Evolutionary conservation across 2,888 invertebrate genomes (phyloP).

Genomic region (Plemyria rubiginata): DNA sequence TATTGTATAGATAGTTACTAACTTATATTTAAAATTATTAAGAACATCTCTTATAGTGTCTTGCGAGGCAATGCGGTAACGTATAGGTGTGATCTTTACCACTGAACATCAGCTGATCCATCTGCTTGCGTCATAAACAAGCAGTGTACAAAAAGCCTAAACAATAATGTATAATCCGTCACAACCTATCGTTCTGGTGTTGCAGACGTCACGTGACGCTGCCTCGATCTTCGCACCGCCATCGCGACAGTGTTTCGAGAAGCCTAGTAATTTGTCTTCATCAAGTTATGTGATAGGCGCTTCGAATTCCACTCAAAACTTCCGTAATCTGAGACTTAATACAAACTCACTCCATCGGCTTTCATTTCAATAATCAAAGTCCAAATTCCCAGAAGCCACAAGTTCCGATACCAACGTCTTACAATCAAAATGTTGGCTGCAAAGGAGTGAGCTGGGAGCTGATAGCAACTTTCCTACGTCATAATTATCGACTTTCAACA

Average conservation of each 20-base stretch:
- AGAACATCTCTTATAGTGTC: too few relatives aligned
- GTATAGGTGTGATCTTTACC: too few relatives aligned
- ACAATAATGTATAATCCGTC: too few relatives aligned
- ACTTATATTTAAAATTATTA: too few relatives aligned
- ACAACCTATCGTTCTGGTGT: too few relatives aligned
- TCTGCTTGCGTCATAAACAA: too few relatives aligned
- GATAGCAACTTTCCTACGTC: conserved; percentile 10
- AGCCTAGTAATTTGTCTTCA: background rate
- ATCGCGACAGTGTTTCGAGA: background rate
- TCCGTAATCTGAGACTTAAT: conserved; percentile 19
- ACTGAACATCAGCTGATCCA: too few relatives aligned
- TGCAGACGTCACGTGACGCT: too few relatives aligned
- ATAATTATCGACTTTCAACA: background rate
- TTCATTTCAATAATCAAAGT: conserved; percentile 30
- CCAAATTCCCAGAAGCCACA: conserved; percentile 21
- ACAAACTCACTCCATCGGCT: conserved; percentile 9
- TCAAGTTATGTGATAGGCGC: conserved; percentile 5
- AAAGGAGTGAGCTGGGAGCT: background rate
- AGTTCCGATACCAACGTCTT: conserved; percentile 18
- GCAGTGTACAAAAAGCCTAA: too few relatives aligned
- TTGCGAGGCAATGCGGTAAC: too few relatives aligned
- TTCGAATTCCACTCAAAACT: conserved; percentile 20
- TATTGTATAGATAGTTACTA: too few relatives aligned
- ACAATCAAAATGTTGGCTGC: conserved; percentile 21
- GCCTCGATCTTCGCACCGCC: background rate